These are phyloP conservation scores for Bombus breviceps DNA, from an alignment of 1,140 invertebrate species.

Conservation along the genomic window DNA sequence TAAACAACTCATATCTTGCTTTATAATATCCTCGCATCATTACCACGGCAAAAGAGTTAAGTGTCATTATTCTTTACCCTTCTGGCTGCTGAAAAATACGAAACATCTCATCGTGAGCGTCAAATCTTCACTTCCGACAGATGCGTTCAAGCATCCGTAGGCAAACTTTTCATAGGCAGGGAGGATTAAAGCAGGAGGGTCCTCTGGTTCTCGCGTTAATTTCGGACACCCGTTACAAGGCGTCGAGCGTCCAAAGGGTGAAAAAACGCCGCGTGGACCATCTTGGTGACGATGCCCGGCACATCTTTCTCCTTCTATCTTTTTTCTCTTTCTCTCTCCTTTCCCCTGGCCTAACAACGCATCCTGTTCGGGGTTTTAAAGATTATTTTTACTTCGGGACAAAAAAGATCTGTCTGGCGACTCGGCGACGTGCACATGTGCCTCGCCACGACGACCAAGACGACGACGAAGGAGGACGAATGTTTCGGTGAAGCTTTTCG, in stretches of 20 bases:
- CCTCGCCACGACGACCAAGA: constrained; percentile 64
- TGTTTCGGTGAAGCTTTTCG: constrained; percentile 62
- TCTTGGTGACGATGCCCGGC: constrained; percentile 78
- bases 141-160: constrained; percentile 30
- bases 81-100: too few relatives aligned
- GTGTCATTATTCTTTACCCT: too few relatives aligned
- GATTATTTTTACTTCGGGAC: constrained; percentile 83
- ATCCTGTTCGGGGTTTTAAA: constrained; percentile 83
- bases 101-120: neutral
- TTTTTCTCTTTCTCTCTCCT: constrained; percentile 43
- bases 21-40: too few relatives aligned
- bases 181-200: constrained; percentile 13
- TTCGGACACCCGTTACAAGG: constrained; percentile 79
- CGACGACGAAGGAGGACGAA: constrained; percentile 50
- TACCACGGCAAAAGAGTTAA: too few relatives aligned
- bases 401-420: constrained; percentile 83
- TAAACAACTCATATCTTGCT: too few relatives aligned
- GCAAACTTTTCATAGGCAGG: neutral
- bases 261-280: constrained; percentile 77
- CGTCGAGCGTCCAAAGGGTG: constrained; percentile 80
- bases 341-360: constrained; percentile 69
- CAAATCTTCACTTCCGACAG: constrained; percentile 54
- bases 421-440: constrained; percentile 77
- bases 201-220: constrained; percentile 70
- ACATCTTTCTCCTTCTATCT: constrained; percentile 49